phyloP scores from a whole-genome alignment of 2,113 vertebrate genomes.

The Megaceryle maxima region DNA sequence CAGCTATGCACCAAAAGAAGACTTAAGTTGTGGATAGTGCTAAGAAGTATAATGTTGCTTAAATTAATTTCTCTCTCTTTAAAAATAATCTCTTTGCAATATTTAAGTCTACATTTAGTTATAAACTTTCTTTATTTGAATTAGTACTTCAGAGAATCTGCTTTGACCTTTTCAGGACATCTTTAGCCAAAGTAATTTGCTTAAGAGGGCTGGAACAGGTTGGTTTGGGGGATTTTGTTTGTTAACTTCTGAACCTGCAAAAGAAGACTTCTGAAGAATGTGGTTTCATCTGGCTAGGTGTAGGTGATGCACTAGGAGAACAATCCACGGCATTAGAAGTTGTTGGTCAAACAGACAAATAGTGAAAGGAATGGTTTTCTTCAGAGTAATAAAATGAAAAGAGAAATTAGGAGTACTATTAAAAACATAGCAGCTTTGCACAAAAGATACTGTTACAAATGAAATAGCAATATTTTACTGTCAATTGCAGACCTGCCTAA shows the following conservation, averaged over 20 bases:
- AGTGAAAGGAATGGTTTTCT: not conserved
- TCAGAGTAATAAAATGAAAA: not conserved
- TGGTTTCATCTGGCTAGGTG: not conserved
- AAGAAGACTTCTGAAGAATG: not conserved
- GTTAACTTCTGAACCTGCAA: not conserved
- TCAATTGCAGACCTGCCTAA: conserved; percentile 88
- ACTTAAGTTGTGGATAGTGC: not conserved
- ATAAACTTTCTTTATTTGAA: not conserved
- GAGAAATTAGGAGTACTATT: not conserved
- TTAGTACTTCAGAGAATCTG: not conserved
- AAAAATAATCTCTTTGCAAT: not conserved
- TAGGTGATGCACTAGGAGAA: not conserved
- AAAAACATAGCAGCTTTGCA: not conserved
- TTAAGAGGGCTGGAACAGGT: not conserved
- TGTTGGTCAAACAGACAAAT: not conserved
- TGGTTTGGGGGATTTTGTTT: not conserved
- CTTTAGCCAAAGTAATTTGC: not conserved
- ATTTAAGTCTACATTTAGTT: not conserved
- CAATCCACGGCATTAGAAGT: not conserved
- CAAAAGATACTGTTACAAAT: not conserved
- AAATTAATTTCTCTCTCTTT: not conserved
- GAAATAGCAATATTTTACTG: not conserved
- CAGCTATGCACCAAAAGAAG: not conserved
- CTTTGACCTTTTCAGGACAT: not conserved
- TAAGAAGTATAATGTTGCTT: not conserved